Base-by-base conservation (phyloP, 64 coral and sea anemone species). In the Dendronephthya gigantea region DNA sequence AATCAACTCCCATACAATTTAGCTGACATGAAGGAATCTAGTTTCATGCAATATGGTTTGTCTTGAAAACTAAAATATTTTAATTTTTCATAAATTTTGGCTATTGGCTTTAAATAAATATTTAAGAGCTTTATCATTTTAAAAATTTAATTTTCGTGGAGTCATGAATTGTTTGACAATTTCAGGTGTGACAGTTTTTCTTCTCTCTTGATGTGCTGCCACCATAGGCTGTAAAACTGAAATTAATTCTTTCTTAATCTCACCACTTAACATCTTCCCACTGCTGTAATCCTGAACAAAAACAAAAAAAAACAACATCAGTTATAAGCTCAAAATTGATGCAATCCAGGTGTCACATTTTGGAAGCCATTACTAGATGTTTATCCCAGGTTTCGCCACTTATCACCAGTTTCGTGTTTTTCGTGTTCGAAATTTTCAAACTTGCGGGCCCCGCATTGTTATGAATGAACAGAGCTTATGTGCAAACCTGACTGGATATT, bases 231-330 rank as follows among this genome's bases (percentile, higher is more conserved):
- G 95, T 13, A 98, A 51, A 56, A 98, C 87, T 23, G 92, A 85
- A 35, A 93, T 92, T 2, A 98, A 87, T 87, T 98, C 95, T 62
- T 98, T 98, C 84, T 98, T 98, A 34, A 98, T 90, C 49, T 98
- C 95, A 75, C 95, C 95, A 4, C 92, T 92, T 35, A 98, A 75
- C 95, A 98, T 98, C 35, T 93, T 98, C 23, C 95, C 95, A 85
- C 84, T 98, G 72, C 86, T 87, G 52, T 98, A 98, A 68, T 93
- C 95, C 95, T 98, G 49, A 1, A 7, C 89, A 40, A 23, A 45
- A 82, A 50, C 75, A 33, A 74, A 39, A 9, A 25, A 15, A 34
- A 4, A 79, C 72, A 79, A 19, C 36, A 79, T 28, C 25, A 23
- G 2, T 62, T 62, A 27, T 62, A n/a, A n/a, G n/a, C n/a, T n/a